Percentiles rank a stretch among this genome's conserved stretches.
Evolutionary conservation across 2,888 invertebrate genomes (phyloP).

Genomic region (Athrips mouffetella): DNA sequence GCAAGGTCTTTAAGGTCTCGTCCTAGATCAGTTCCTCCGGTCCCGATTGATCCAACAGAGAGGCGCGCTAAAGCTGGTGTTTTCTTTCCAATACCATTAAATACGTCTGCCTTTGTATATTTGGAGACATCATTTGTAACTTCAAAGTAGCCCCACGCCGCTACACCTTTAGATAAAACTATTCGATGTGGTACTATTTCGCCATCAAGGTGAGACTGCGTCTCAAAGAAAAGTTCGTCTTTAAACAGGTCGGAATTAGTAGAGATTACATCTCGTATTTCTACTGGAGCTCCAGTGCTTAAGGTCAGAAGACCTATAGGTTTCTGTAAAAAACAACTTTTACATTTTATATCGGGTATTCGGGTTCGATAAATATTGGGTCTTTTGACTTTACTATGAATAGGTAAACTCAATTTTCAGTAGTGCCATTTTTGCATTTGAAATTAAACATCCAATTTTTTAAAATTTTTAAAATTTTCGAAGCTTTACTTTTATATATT

Average conservation of each 20-base stretch:
- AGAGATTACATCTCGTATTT: slow-evolving; percentile 82
- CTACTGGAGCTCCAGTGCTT: slow-evolving; percentile 86
- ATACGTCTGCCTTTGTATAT: slow-evolving; percentile 86
- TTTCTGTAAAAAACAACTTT: slow-evolving; percentile 56
- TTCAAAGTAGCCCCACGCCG: slow-evolving; percentile 89
- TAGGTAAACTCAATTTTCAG: too few relatives aligned
- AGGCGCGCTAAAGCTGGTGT: slow-evolving; percentile 86
- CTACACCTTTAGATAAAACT: slow-evolving; percentile 94
- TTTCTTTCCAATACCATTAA: slow-evolving; percentile 81
- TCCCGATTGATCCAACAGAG: slow-evolving; percentile 88
- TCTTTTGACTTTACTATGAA: too few relatives aligned
- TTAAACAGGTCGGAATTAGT: slow-evolving; percentile 80
- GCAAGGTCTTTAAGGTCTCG: slow-evolving; percentile 92
- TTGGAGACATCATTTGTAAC: slow-evolving; percentile 88
- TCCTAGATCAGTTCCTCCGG: slow-evolving; percentile 89
- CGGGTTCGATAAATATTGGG: too few relatives aligned
- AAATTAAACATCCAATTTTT: too few relatives aligned
- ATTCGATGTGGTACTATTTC: slow-evolving; percentile 95
- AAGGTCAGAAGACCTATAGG: slow-evolving; percentile 81
- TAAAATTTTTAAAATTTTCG: too few relatives aligned
- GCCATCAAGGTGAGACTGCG: slow-evolving; percentile 80
- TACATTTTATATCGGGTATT: too few relatives aligned
- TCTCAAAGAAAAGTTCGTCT: slow-evolving; percentile 28
- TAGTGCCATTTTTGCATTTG: too few relatives aligned
- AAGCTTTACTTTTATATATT: too few relatives aligned